Conservation (phyloP, 1,140 invertebrate species). For the Notospermus geniculatus region DNA sequence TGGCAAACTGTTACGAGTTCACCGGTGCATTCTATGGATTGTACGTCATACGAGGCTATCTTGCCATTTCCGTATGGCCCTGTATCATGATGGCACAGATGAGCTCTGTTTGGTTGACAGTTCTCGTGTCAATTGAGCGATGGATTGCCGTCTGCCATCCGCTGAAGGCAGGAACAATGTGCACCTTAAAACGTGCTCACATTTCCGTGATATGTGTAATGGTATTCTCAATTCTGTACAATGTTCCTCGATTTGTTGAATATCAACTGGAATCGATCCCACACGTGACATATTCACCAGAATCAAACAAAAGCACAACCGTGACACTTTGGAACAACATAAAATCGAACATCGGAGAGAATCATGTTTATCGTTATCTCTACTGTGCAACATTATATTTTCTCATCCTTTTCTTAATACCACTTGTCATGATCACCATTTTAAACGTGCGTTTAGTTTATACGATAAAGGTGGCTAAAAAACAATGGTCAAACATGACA, state of each 20-base stretch:
- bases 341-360: constrained; percentile 10
- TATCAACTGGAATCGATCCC: background rate
- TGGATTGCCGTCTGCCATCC: constrained; percentile 52
- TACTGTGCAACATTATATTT: constrained; percentile 23
- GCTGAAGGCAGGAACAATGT: constrained; percentile 37
- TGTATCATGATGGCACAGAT: constrained; percentile 47
- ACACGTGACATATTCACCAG: background rate
- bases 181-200: constrained; percentile 36
- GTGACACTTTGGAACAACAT: background rate
- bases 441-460: constrained; percentile 21
- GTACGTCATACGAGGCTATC: constrained; percentile 17
- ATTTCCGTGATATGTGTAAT: constrained; percentile 32
- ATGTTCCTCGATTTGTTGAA: constrained; percentile 46
- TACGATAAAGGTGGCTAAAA: constrained; percentile 15
- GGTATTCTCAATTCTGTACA: constrained; percentile 41
- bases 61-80: constrained; percentile 27
- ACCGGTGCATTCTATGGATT: constrained; percentile 23
- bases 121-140: constrained; percentile 49
- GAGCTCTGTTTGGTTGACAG: constrained; percentile 51
- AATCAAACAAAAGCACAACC: background rate
- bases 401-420: constrained; percentile 20
- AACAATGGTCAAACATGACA: constrained; percentile 18
- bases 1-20: constrained; percentile 11
- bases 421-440: constrained; percentile 14
- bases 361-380: constrained; percentile 18